Evolutionary conservation across 1,140 invertebrate species (phyloP).

Genomic region (Drosophila nigromelanica): DNA sequence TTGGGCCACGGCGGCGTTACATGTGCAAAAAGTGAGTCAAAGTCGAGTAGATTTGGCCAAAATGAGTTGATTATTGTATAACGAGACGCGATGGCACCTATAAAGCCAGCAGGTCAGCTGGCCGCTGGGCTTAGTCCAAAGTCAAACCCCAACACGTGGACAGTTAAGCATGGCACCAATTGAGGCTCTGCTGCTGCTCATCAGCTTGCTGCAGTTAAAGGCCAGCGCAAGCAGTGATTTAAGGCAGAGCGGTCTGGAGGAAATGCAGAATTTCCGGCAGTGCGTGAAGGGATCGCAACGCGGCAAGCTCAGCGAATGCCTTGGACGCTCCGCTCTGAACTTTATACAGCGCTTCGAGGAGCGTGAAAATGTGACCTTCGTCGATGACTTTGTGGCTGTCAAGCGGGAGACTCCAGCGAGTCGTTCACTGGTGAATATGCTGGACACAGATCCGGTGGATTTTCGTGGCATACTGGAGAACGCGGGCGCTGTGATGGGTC

Average conservation of each 20-base stretch:
- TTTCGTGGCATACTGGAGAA: conserved; percentile 88
- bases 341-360: conserved; percentile 88
- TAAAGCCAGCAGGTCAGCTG: conserved; percentile 61
- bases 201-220: conserved; percentile 31
- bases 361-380: conserved; percentile 87
- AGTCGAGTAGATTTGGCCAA: conserved; percentile 56
- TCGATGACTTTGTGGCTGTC: conserved; percentile 86
- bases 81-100: conserved; percentile 41
- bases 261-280: conserved; percentile 66
- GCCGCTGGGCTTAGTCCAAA: conserved; percentile 56
- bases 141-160: conserved; percentile 2
- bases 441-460: conserved; percentile 89
- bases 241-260: conserved; percentile 34
- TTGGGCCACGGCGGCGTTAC: conserved; percentile 61
- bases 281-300: conserved; percentile 64
- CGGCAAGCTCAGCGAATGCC: conserved; percentile 85
- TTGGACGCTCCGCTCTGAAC: conserved; percentile 88
- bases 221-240: conserved; percentile 33
- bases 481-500: conserved; percentile 88
- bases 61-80: conserved; percentile 61
- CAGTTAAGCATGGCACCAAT: conserved; percentile 38
- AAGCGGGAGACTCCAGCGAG: conserved; percentile 85
- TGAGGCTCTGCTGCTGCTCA: conserved; percentile 15
- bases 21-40: conserved; percentile 67
- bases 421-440: conserved; percentile 85